These are phyloP conservation scores for Himalopsyche kuldschensis DNA, from an alignment of 2,888 invertebrate species.

Conservation along the genomic window DNA sequence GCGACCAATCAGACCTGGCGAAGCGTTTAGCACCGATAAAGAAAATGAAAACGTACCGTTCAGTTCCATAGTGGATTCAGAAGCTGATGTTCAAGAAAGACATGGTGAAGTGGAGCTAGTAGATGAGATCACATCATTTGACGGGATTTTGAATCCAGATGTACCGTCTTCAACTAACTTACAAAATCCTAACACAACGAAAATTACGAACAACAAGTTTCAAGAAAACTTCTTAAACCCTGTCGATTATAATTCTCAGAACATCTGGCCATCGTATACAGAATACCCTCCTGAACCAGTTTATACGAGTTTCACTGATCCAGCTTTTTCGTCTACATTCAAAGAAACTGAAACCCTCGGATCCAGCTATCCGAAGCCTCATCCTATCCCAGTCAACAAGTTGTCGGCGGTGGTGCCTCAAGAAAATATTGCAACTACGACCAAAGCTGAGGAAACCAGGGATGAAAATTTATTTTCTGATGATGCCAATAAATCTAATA, in stretches of 20 bases:
- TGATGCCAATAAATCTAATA: constrained; percentile 40
- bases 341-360: constrained; percentile 67
- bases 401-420: constrained; percentile 55
- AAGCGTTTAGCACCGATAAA: constrained; percentile 42
- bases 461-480: constrained; percentile 14
- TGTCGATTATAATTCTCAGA: neutral
- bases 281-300: constrained; percentile 51
- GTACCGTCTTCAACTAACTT: neutral
- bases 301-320: constrained; percentile 70
- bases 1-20: constrained; percentile 61
- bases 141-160: constrained; percentile 49
- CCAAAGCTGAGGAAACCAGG: neutral
- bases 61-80: constrained; percentile 37
- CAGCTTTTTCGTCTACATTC: constrained; percentile 63
- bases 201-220: neutral
- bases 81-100: constrained; percentile 52
- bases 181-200: neutral
- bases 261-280: constrained; percentile 19
- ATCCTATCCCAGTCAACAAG: constrained; percentile 69
- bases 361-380: constrained; percentile 63
- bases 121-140: constrained; percentile 54
- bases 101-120: constrained; percentile 59
- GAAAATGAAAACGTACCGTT: constrained; percentile 47
- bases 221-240: neutral
- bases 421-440: constrained; percentile 36